Evolutionary conservation across 2,888 invertebrate genomes (phyloP), one percentile per base, ranked within the genome.

Genomic region (Nasonovia ribisnigri): DNA sequence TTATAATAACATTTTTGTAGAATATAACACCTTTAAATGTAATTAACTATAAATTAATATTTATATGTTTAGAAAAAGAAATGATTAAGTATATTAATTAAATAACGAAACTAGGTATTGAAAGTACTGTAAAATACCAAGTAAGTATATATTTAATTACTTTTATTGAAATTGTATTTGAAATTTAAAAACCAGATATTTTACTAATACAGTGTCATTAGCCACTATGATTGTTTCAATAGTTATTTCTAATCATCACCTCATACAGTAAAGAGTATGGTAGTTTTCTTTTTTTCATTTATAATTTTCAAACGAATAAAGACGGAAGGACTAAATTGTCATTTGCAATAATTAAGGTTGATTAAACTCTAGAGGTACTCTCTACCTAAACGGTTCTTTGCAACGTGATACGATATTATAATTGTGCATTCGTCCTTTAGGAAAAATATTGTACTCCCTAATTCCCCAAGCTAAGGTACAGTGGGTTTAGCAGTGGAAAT

Each of bases 391-490:
- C 48, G 84, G 16, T 54, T 54, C 42, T 84, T 54, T 8, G 84
- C 77, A 84, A 92, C 86, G 92, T 60, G 92, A 92, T 92, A 86
- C 86, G n/a, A 92, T 86, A 86, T 46, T 57, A 86, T 60, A 46
- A 16, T 67, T 54, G 54, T 54, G 6, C 29, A 26, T 43, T 86
- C 57, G 24, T 43, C 43, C 86, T n/a, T 46, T 60, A 43, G 60
- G 24, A 51, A 92, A 87, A 86, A 87, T 26, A 26, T 86, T 87
- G n/a, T 36, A 60, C 13, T 24, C 36, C 4, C 36, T 11, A 48
- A 90, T 51, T 90, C 26, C 51, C 2, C 77, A 1, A 11, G 26
- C 48, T 36, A 13, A 13, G 51, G 26, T 54, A 54, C 26, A 26
- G 13, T 5, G 42, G 42, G 42, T 42, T 43, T 26, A 84, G 26